Percentiles rank a stretch among this genome's conserved stretches.
Evolutionary conservation across 2,113 vertebrate genomes (phyloP).

Genomic region (Naja naja): DNA sequence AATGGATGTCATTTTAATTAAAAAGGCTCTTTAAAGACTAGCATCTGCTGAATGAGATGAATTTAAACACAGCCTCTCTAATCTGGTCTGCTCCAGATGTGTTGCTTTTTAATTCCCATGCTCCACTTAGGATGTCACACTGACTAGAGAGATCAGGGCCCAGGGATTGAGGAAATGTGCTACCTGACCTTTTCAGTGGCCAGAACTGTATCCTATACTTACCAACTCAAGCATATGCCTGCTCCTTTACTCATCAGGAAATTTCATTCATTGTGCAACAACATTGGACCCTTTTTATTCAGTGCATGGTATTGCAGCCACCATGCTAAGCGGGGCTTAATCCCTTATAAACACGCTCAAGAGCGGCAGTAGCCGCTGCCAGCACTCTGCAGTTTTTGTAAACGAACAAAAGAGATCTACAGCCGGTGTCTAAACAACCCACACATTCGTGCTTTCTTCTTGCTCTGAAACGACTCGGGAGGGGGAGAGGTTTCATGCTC

Average conservation of each 20-base stretch:
- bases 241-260: neutral
- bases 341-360: neutral
- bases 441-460: neutral
- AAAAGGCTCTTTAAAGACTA: neutral
- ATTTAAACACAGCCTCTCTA: neutral
- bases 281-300: neutral
- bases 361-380: neutral
- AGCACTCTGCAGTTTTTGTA: neutral
- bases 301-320: neutral
- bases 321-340: neutral
- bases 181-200: neutral
- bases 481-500: neutral
- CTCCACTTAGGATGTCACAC: neutral
- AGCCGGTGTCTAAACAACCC: neutral
- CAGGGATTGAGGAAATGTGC: neutral
- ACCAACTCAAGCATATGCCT: neutral
- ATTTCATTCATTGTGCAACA: neutral
- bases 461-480: neutral
- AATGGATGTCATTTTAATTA: neutral
- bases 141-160: neutral
- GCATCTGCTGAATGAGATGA: neutral
- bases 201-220: neutral
- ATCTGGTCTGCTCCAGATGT: neutral
- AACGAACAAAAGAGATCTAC: neutral
- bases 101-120: neutral